phyloP scores from a whole-genome alignment of 1,140 invertebrate species.

The Caenorhabditis inopinata region DNA sequence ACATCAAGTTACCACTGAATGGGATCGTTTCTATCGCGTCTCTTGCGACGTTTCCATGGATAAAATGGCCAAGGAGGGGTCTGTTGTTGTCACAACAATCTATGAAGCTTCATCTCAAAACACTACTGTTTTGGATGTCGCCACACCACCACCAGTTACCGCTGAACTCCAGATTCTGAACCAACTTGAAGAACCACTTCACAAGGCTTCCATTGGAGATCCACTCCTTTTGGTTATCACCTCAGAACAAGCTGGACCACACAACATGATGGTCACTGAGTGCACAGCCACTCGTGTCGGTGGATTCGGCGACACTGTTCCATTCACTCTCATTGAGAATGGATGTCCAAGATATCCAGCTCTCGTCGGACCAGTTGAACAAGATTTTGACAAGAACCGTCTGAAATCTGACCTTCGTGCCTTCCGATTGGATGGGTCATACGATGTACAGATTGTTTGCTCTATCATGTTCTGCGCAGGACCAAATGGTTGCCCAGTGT shows the following conservation, averaged over 20 bases:
- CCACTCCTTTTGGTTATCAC: conserved; percentile 61
- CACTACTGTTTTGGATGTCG: conserved; percentile 62
- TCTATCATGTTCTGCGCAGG: conserved; percentile 66
- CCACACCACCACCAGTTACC: conserved; percentile 65
- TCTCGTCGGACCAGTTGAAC: conserved; percentile 65
- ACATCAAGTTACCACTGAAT: conserved; percentile 66
- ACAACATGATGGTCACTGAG: conserved; percentile 63
- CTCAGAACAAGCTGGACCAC: conserved; percentile 62
- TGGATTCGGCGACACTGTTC: conserved; percentile 63
- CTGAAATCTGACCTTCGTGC: conserved; percentile 65
- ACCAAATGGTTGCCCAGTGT: conserved; percentile 66
- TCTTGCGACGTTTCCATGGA: conserved; percentile 65
- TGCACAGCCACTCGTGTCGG: conserved; percentile 64
- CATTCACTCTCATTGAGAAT: conserved; percentile 66
- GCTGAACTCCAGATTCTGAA: conserved; percentile 60
- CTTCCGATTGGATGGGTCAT: conserved; percentile 65
- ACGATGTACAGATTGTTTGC: conserved; percentile 65
- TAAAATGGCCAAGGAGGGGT: conserved; percentile 62
- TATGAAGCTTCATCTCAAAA: conserved; percentile 60
- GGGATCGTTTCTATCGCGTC: conserved; percentile 66
- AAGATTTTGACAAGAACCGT: conserved; percentile 65
- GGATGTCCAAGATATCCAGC: conserved; percentile 66
- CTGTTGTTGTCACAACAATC: conserved; percentile 66
- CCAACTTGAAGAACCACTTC: conserved; percentile 59
- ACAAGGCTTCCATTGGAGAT: conserved; percentile 64